Evolutionary conservation across 2,113 vertebrate genomes (phyloP).

Genomic region (Trematocara unimaculatum): DNA sequence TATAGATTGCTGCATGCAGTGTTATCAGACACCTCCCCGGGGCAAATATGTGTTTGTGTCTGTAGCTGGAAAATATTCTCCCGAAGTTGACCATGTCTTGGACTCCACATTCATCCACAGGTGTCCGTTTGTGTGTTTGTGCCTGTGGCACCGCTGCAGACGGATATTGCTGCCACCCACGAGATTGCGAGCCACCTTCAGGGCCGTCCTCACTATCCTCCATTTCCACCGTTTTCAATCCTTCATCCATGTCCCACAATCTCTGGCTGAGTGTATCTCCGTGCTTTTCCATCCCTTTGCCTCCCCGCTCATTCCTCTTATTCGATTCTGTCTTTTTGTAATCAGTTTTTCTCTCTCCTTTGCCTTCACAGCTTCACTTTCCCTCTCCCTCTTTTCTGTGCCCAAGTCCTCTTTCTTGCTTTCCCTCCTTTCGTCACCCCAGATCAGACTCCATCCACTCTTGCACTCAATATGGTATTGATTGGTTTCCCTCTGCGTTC

Average conservation of each 20-base stretch:
- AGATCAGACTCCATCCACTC: slow-evolving; percentile 18
- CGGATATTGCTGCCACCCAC: slow-evolving; percentile 32
- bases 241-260: background rate
- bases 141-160: slow-evolving; percentile 24
- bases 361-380: background rate
- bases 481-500: slow-evolving; percentile 63
- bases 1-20: background rate
- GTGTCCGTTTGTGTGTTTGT: slow-evolving; percentile 7
- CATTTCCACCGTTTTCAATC: slow-evolving; percentile 5
- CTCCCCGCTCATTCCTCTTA: background rate
- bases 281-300: background rate
- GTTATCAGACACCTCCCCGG: slow-evolving; percentile 27
- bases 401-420: background rate
- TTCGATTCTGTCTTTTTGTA: background rate
- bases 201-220: background rate
- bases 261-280: background rate
- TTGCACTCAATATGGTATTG: slow-evolving; percentile 66
- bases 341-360: background rate
- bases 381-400: background rate
- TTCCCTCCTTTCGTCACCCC: background rate
- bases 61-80: slow-evolving; percentile 20
- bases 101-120: background rate
- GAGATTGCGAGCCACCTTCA: slow-evolving; percentile 28
- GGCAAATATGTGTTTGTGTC: slow-evolving; percentile 23
- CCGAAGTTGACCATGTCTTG: slow-evolving; percentile 26